phyloP scores from a whole-genome alignment of 2,797 vertebrate genomes.

The Acanthiza pusilla region DNA sequence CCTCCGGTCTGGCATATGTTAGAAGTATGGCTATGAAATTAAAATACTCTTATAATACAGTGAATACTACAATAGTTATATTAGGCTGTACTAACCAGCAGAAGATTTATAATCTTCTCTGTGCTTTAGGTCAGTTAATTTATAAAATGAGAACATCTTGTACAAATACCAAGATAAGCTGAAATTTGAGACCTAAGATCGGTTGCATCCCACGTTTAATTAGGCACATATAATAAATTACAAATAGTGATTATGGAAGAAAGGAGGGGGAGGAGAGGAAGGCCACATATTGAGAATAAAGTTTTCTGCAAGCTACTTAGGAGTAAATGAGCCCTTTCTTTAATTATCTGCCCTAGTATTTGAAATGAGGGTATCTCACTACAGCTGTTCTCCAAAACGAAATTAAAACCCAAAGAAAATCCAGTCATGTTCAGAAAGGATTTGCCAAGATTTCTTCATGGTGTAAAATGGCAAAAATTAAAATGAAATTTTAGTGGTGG shows the following conservation, averaged over 20 bases:
- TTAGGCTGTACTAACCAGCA: not conserved
- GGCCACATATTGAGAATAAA: slow-evolving; percentile 12
- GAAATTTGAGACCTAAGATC: slow-evolving; percentile 16
- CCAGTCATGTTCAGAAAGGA: not conserved
- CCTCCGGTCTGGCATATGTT: not conserved
- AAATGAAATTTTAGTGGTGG: not conserved
- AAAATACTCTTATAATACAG: not conserved
- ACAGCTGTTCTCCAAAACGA: not conserved
- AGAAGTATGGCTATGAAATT: not conserved
- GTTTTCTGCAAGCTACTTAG: slow-evolving; percentile 26
- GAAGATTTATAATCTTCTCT: slow-evolving; percentile 18
- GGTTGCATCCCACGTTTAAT: slow-evolving; percentile 28
- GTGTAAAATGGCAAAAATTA: not conserved
- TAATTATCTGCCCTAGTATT: slow-evolving; percentile 35
- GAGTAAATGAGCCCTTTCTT: slow-evolving; percentile 53
- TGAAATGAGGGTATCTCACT: slow-evolving; percentile 17
- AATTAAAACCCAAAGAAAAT: not conserved
- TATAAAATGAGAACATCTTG: slow-evolving; percentile 44
- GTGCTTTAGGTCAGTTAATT: slow-evolving; percentile 15
- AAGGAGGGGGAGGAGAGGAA: not conserved
- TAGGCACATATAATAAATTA: slow-evolving; percentile 25
- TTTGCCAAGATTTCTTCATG: not conserved
- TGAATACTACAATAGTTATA: not conserved
- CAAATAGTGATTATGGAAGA: slow-evolving; percentile 5
- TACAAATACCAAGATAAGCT: slow-evolving; percentile 30